A percentile compares a stretch with the other conserved stretches of the same genome.
Evolutionary conservation across 2,797 vertebrate species (phyloP).

Genomic region (Sebastes elongatus): DNA sequence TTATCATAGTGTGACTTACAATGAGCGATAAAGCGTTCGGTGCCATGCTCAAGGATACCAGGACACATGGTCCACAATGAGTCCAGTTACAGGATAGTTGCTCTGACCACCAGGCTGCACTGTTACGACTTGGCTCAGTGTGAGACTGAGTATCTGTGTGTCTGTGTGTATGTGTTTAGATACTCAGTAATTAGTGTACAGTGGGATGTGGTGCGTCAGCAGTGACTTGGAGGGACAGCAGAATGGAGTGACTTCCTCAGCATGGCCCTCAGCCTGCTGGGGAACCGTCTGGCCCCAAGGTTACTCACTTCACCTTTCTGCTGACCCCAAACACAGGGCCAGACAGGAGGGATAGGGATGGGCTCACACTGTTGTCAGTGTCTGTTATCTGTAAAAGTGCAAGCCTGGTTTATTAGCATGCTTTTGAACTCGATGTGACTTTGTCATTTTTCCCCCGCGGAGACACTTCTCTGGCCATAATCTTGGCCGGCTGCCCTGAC

Average conservation of each 20-base stretch:
- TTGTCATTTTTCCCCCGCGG: constrained; percentile 1
- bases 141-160: not conserved
- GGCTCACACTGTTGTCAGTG: not conserved
- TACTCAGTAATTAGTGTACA: constrained; percentile 30
- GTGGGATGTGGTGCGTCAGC: constrained; percentile 57
- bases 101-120: constrained; percentile 9
- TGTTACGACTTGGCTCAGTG: constrained; percentile 8
- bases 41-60: not conserved
- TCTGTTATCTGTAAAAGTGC: constrained; percentile 9
- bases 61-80: not conserved
- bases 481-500: constrained; percentile 46
- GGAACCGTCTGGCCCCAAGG: constrained; percentile 74
- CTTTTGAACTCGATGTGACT: constrained; percentile 26
- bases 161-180: constrained; percentile 26
- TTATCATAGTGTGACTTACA: not conserved
- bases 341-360: not conserved
- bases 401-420: constrained; percentile 28
- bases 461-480: constrained; percentile 23
- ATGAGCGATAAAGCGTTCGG: not conserved
- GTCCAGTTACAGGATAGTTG: constrained; percentile 9
- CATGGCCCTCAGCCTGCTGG: constrained; percentile 70
- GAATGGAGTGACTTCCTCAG: constrained; percentile 56
- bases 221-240: constrained; percentile 39
- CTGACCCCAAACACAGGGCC: constrained; percentile 58
- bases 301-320: constrained; percentile 45